Conservation (phyloP, 2,113 vertebrate species). For the Pomatostomus ruficeps region DNA sequence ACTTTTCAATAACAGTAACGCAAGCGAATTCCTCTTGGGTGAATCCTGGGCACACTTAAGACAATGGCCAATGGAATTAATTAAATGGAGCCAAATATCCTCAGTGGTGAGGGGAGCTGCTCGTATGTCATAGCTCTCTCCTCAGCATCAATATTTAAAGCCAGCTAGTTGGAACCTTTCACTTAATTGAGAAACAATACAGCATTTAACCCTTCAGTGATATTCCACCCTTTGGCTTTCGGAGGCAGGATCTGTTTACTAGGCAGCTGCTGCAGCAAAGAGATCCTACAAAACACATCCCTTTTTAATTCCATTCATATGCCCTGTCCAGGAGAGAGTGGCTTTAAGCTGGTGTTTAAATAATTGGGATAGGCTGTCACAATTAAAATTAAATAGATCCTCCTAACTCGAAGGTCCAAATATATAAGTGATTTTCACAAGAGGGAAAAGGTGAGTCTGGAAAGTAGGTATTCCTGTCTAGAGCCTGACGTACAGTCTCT, state of each 20-base stretch:
- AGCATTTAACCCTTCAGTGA: constrained; percentile 26
- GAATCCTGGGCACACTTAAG: constrained; percentile 50
- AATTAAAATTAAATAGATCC: constrained; percentile 58
- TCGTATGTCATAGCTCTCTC: constrained; percentile 4
- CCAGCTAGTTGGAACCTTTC: constrained; percentile 32
- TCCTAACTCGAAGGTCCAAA: constrained; percentile 56
- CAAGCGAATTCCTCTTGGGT: constrained; percentile 53
- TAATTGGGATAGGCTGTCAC: constrained; percentile 10
- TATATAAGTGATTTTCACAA: constrained; percentile 56
- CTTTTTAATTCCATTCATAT: constrained; percentile 46
- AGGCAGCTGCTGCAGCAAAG: constrained; percentile 60
- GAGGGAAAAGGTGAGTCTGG: constrained; percentile 10
- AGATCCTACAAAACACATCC: constrained; percentile 15
- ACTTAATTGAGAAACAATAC: constrained; percentile 51
- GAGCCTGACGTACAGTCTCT: constrained; percentile 25
- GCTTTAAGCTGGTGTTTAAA: constrained; percentile 28
- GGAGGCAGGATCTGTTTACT: background rate
- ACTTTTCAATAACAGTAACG: constrained; percentile 50
- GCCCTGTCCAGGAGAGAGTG: constrained; percentile 20
- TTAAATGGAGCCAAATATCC: constrained; percentile 57
- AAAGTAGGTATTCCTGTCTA: constrained; percentile 38
- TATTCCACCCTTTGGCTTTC: background rate
- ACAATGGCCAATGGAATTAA: constrained; percentile 63
- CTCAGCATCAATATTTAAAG: constrained; percentile 53
- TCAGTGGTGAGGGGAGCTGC: constrained; percentile 11